These are phyloP conservation scores for Drosophila repletoides DNA, from an alignment of 1,140 invertebrate species.

Conservation along the genomic window DNA sequence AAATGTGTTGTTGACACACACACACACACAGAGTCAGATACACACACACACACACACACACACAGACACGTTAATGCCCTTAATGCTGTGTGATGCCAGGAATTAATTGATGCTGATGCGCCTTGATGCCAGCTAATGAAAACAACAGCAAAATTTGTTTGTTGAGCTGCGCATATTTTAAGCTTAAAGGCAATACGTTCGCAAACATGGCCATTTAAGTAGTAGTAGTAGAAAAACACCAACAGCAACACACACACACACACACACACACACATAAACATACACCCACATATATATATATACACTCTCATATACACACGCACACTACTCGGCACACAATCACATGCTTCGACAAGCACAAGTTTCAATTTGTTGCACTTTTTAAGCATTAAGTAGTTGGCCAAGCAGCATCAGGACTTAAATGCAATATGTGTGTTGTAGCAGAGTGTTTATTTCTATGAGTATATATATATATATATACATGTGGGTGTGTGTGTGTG, in stretches of 20 bases:
- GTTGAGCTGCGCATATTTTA: constrained; percentile 23
- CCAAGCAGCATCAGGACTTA: constrained; percentile 51
- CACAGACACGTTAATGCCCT: too few relatives aligned
- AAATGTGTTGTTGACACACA: background rate
- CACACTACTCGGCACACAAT: constrained; percentile 62
- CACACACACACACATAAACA: constrained; percentile 17
- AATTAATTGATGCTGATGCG: constrained; percentile 14
- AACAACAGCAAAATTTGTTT: constrained; percentile 16
- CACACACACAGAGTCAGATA: too few relatives aligned
- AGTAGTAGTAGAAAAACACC: too few relatives aligned
- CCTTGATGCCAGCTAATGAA: constrained; percentile 4
- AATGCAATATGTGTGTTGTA: constrained; percentile 41
- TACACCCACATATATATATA: background rate
- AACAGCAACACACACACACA: constrained; percentile 26
- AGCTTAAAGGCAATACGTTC: constrained; percentile 65
- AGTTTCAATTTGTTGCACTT: constrained; percentile 82
- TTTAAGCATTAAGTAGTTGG: constrained; percentile 71
- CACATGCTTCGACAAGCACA: constrained; percentile 80
- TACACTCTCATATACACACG: constrained; percentile 5
- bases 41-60: too few relatives aligned
- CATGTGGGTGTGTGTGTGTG: constrained; percentile 19
- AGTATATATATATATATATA: background rate
- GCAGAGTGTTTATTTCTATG: constrained; percentile 8
- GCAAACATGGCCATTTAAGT: constrained; percentile 61
- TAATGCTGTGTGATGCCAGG: constrained; percentile 18